A percentile compares a stretch with the other conserved stretches of the same genome.
Evolutionary conservation across 2,888 invertebrate genomes (phyloP).

Genomic region (Spilosoma lubricipeda): DNA sequence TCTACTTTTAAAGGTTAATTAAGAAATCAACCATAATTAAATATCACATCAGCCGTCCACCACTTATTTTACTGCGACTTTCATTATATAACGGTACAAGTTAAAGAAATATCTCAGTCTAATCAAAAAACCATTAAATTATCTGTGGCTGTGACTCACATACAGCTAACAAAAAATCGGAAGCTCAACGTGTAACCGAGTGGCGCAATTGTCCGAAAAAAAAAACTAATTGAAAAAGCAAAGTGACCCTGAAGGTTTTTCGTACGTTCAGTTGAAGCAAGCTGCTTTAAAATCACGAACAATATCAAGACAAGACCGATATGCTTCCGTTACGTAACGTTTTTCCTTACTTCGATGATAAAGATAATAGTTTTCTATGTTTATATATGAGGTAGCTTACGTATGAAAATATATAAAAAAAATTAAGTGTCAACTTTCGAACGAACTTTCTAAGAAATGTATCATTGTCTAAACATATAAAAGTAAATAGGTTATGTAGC

Average conservation of each 20-base stretch:
- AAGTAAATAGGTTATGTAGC: too few relatives aligned
- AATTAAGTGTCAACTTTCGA: too few relatives aligned
- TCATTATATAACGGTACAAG: not conserved
- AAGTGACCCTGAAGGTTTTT: constrained; percentile 55
- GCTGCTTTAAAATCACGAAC: not conserved
- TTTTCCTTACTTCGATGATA: not conserved
- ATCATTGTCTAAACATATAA: too few relatives aligned
- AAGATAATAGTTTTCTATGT: not conserved
- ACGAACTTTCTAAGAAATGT: too few relatives aligned
- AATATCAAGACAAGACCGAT: not conserved
- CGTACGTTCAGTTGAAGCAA: constrained; percentile 12
- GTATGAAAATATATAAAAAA: not conserved
- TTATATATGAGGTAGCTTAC: not conserved
- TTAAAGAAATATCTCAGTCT: constrained; percentile 1
- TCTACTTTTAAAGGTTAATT: not conserved
- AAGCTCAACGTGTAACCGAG: constrained; percentile 40
- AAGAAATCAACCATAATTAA: not conserved
- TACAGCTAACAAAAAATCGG: constrained; percentile 44
- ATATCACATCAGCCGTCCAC: not conserved
- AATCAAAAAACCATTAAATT: constrained; percentile 34
- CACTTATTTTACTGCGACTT: not conserved
- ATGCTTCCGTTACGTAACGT: not conserved
- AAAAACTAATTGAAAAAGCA: constrained; percentile 62
- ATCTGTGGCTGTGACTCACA: constrained; percentile 45
- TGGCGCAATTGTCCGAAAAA: constrained; percentile 54